Percentiles rank a stretch among this genome's conserved stretches.
phyloP scores from a whole-genome alignment of 2,113 vertebrate genomes.

The Urocitellus parryii region DNA sequence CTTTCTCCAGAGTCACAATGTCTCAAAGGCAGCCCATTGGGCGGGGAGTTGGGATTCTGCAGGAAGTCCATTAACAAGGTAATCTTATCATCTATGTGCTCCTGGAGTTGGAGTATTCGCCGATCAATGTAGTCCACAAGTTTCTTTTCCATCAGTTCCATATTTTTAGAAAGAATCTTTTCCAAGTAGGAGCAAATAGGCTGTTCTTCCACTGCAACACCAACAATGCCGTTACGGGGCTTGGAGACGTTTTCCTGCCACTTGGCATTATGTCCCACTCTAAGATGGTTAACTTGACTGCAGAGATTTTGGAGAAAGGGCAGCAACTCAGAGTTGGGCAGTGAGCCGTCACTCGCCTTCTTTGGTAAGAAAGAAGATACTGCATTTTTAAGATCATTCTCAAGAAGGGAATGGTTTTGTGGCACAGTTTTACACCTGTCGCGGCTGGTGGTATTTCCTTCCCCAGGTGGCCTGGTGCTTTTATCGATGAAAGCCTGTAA shows the following conservation, averaged over 20 bases:
- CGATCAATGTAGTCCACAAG: constrained; percentile 87
- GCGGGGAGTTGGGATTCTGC: constrained; percentile 73
- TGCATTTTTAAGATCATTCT: constrained; percentile 66
- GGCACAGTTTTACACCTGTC: constrained; percentile 9
- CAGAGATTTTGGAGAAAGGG: constrained; percentile 87
- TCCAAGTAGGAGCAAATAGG: constrained; percentile 87
- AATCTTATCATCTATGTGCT: constrained; percentile 87
- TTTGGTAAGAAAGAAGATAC: constrained; percentile 79
- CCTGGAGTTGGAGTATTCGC: constrained; percentile 86
- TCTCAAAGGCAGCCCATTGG: constrained; percentile 63
- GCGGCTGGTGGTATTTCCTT: not conserved
- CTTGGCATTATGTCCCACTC: constrained; percentile 62
- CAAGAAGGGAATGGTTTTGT: constrained; percentile 64
- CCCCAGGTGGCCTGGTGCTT: constrained; percentile 8
- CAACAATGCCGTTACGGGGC: constrained; percentile 28
- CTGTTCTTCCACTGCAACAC: constrained; percentile 25
- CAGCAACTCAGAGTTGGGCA: constrained; percentile 80
- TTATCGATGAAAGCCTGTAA: constrained; percentile 10
- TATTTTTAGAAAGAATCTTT: constrained; percentile 87
- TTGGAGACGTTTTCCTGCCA: not conserved
- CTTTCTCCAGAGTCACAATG: constrained; percentile 80
- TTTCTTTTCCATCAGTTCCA: constrained; percentile 89
- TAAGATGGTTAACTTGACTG: constrained; percentile 85
- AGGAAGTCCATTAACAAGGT: constrained; percentile 82
- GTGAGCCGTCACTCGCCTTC: constrained; percentile 46